Evolutionary conservation across 2,113 vertebrate genomes (phyloP), one percentile per base, ranked within the genome.

Genomic region (Forbesichthys papilliferus): DNA sequence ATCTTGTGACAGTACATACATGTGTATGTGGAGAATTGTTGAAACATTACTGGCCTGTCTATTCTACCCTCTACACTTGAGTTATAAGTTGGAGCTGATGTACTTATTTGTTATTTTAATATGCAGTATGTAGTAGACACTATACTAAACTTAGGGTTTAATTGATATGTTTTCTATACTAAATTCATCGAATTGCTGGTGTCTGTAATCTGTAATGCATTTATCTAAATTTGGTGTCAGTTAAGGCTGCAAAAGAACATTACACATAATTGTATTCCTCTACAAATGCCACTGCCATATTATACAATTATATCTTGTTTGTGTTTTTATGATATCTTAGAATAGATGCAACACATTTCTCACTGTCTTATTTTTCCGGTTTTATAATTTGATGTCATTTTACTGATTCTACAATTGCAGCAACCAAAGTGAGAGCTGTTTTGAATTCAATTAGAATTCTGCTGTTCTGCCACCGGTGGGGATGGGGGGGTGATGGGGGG

Each of bases 331-430:
- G 36, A 42, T 42, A 42, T 42, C 36, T 42, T 42, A 42, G 36
- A 42, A 42, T 6, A 42, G 36, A 42, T 42, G 36, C 49, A 51
- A 13, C 49, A 51, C 49, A 42, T n/a, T 5, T n/a, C 52, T 16
- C 12, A 18, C 54, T 55, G n/a, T 9, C 54, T 55, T 16, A 7
- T 55, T 20, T 18, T 18, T 6, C 5, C 2, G 18, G 53, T 16
- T 55, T 4, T 55, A 55, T 55, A 55, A 55, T 18, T 55, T 55
- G 54, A 16, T 18, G 9, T 16, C 18, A 18, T 59, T 59, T 34
- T 59, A 33, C 57, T 59, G 49, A 7, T 64, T 64, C 18, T 51
- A 13, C 42, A 64, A 64, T 64, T 34, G 16, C 27, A 33, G 47
- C 16, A 13, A 18, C 16, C n/a, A 18, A 12, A 51, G n/a, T 12